Evolutionary conservation across 2,888 invertebrate genomes (phyloP).

Genomic region (Drosophila leonis): DNA sequence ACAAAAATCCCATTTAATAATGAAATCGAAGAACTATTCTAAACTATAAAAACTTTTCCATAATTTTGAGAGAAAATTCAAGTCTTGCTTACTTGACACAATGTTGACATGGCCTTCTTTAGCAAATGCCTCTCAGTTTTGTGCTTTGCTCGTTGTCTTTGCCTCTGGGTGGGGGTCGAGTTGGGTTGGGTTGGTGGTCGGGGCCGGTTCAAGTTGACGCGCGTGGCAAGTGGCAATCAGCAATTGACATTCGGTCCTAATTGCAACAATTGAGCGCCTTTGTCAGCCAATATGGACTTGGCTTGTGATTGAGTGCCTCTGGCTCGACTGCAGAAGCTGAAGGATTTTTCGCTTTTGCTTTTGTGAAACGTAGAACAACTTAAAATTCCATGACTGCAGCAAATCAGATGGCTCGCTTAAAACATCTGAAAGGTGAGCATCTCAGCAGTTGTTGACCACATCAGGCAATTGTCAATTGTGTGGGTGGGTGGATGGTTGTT

Average conservation of each 20-base stretch:
- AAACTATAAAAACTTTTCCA: background rate
- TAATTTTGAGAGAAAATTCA: background rate
- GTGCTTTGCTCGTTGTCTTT: slow-evolving; percentile 1
- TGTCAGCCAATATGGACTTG: slow-evolving; percentile 19
- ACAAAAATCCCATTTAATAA: background rate
- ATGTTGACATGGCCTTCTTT: slow-evolving; percentile 17
- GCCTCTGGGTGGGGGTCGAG: background rate
- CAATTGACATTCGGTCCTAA: slow-evolving; percentile 66
- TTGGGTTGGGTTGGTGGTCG: background rate
- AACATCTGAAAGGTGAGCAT: slow-evolving; percentile 14
- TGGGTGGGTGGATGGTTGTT: background rate
- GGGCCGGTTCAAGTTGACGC: slow-evolving; percentile 22
- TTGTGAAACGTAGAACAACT: background rate
- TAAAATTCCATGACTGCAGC: slow-evolving; percentile 23
- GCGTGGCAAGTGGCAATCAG: slow-evolving; percentile 66
- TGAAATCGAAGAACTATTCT: background rate
- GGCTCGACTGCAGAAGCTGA: background rate
- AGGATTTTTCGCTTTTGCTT: background rate
- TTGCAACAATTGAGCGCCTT: slow-evolving; percentile 62
- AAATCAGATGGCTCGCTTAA: slow-evolving; percentile 21
- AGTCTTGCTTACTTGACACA: background rate
- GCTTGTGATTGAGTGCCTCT: slow-evolving; percentile 25
- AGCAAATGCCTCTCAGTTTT: background rate
- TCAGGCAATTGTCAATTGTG: slow-evolving; percentile 16
- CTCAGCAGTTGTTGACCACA: slow-evolving; percentile 18